Base-by-base conservation (phyloP, 2,888 invertebrate species). In the Dioctria rufipes region DNA sequence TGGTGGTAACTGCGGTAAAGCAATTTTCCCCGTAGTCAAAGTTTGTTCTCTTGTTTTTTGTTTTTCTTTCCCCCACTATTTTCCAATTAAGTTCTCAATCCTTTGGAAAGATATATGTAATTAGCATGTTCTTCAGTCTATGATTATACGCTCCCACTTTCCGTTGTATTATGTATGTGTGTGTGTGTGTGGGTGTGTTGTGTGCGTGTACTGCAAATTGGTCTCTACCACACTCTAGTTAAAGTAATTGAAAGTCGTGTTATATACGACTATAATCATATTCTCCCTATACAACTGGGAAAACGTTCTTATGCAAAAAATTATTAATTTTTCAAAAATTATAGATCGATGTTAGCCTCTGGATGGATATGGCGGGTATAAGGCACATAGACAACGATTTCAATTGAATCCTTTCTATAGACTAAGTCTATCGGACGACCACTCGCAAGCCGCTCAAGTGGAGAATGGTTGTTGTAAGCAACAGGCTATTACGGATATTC, bases 251-350 rank as follows among this genome's bases (percentile, higher is more conserved):
- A 65, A 42, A 65, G 65, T 39, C 65, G 40, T 37, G 65, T 65
- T 40, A 42, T n/a, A 5, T 65, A n/a, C 65, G 42, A 65, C 9
- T 0, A 9, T 9, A 37, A 1, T 11, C 63, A 60, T 13, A 11
- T 11, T 8, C 58, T 58, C 58, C n/a, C 58, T 8, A 11, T 58
- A 13, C 58, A 5, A 5, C 25, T 8, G 60, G 9, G 37, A 4
- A 11, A 40, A 11, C 37, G 25, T 11, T 37, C 61, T 9, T 63
- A 63, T 63, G 61, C 65, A 65, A 40, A 11, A 42, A 42, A 25
- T 25, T 65, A 65, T 65, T 65, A 65, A 65, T 65, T 65, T 65
- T 65, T 65, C 42, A 65, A 13, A 65, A 65, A 65, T 65, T 65
- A 65, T 65, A 63, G 61, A 65, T 65, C 51, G 6, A 49, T 42